phyloP scores from a whole-genome alignment of 2,113 vertebrate species.

The Pterocles orientalis region DNA sequence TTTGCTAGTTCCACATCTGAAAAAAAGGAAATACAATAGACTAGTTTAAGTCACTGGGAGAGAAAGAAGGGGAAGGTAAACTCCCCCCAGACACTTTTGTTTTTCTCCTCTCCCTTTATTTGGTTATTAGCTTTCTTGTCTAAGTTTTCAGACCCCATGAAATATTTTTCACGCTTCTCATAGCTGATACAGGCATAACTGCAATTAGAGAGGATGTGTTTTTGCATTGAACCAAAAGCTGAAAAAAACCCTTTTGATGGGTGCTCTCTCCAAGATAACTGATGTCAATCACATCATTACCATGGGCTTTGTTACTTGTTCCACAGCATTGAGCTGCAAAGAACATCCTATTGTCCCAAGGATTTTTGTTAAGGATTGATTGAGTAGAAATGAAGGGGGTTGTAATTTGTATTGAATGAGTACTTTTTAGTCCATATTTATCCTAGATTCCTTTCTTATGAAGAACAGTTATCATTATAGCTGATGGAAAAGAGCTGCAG shows the following conservation, averaged over 20 bases:
- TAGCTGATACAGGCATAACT: neutral
- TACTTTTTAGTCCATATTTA: neutral
- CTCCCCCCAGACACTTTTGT: neutral
- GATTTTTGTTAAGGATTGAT: neutral
- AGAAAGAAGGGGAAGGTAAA: neutral
- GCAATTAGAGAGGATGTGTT: conserved; percentile 23
- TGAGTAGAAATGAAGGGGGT: neutral
- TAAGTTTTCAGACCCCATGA: neutral
- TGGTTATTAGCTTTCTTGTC: neutral
- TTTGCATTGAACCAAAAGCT: conserved; percentile 7
- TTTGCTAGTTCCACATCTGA: neutral
- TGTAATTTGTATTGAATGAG: neutral
- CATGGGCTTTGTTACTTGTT: conserved; percentile 30
- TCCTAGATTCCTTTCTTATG: neutral
- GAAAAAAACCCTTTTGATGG: conserved; percentile 4
- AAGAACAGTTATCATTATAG: neutral
- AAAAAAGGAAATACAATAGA: neutral
- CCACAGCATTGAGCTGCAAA: conserved; percentile 19
- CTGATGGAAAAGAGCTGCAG: neutral
- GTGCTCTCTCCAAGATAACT: conserved; percentile 39
- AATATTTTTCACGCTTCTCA: neutral
- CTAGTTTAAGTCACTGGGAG: neutral
- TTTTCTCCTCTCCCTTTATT: neutral
- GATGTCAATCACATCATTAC: conserved; percentile 30
- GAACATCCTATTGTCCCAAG: conserved; percentile 22